These are phyloP conservation scores for Rhynchotus rufescens DNA, from an alignment of 2,797 vertebrate species.

Conservation along the genomic window DNA sequence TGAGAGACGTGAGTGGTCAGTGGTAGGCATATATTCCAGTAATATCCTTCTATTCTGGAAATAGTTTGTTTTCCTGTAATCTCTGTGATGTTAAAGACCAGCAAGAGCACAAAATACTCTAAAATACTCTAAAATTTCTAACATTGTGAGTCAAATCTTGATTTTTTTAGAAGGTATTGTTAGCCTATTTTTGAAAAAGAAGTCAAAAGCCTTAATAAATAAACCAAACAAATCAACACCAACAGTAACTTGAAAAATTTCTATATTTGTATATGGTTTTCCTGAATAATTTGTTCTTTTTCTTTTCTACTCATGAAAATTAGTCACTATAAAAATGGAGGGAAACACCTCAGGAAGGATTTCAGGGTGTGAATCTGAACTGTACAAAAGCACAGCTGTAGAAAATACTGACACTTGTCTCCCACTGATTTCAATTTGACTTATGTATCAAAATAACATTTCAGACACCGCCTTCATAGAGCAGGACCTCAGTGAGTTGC, in stretches of 20 bases:
- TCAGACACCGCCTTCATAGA: not conserved
- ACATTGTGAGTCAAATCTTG: not conserved
- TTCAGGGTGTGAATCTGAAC: not conserved
- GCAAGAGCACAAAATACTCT: not conserved
- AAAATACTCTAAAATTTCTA: not conserved
- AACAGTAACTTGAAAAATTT: not conserved
- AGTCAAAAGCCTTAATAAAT: not conserved
- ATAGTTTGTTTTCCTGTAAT: not conserved
- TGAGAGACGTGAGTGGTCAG: not conserved
- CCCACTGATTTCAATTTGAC: not conserved
- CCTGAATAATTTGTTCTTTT: not conserved
- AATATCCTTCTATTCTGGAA: not conserved
- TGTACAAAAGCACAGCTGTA: not conserved
- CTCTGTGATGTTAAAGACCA: not conserved
- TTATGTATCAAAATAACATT: not conserved
- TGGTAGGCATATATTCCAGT: not conserved
- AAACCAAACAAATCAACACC: not conserved
- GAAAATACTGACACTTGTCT: not conserved
- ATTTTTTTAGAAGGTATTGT: not conserved
- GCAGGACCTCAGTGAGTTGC: not conserved
- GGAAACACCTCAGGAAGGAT: not conserved
- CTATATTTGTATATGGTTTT: not conserved
- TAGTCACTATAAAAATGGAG: not conserved
- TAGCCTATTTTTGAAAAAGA: not conserved
- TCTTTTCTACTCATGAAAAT: not conserved